A percentile compares a stretch with the other conserved stretches of the same genome.
These are phyloP conservation scores for Thryonomys swinderianus DNA, from an alignment of 2,113 vertebrate species.

Conservation along the genomic window DNA sequence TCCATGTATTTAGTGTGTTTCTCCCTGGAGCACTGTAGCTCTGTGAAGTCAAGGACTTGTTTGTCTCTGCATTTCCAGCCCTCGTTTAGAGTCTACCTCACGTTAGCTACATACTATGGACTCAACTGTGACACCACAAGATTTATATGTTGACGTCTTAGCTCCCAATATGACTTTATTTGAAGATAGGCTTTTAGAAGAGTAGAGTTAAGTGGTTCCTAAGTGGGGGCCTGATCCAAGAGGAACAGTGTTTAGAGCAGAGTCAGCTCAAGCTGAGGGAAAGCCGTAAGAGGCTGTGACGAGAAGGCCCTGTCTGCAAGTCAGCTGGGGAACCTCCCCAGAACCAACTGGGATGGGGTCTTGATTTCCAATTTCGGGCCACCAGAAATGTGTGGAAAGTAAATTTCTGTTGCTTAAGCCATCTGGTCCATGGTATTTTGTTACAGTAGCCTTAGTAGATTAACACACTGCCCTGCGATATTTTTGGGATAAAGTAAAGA, in stretches of 20 bases:
- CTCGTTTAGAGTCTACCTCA: neutral
- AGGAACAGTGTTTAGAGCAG: neutral
- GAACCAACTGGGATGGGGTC: neutral
- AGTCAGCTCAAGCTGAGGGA: neutral
- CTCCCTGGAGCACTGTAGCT: too few relatives aligned
- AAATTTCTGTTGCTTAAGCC: neutral
- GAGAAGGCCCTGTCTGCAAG: neutral
- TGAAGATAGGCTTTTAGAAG: neutral
- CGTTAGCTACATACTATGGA: neutral
- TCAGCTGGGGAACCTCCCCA: neutral
- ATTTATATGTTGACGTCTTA: neutral
- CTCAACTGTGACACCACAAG: neutral
- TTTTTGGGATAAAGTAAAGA: neutral
- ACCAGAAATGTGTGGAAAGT: constrained; percentile 5
- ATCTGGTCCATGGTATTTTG: neutral
- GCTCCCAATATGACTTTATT: neutral
- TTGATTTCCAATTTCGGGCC: neutral
- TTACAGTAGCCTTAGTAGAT: neutral
- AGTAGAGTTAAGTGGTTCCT: neutral
- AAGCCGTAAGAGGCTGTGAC: neutral
- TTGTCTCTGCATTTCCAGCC: neutral
- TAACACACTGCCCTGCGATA: neutral
- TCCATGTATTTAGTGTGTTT: neutral
- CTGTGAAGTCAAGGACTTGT: neutral
- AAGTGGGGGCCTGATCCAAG: neutral